phyloP scores from a whole-genome alignment of 2,797 vertebrate species.

The Dermochelys coriacea region DNA sequence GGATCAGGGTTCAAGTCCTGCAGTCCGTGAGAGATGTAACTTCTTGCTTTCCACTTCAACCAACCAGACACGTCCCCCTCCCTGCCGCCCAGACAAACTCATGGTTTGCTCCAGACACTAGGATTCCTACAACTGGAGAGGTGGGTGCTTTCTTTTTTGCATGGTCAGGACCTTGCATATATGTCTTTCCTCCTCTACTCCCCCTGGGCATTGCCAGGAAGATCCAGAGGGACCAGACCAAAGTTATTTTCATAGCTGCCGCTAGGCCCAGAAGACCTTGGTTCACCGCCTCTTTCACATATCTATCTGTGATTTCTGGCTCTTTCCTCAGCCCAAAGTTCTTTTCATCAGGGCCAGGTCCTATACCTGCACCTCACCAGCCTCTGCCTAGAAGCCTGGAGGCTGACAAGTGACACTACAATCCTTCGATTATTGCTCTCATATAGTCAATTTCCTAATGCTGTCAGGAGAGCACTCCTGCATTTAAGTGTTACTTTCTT shows the following conservation, averaged over 20 bases:
- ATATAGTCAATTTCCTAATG: slow-evolving; percentile 36
- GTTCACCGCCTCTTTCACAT: slow-evolving; percentile 10
- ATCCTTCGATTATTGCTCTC: slow-evolving; percentile 35
- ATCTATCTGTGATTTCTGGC: neutral
- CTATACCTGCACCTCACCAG: slow-evolving; percentile 20
- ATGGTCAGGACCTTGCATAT: neutral
- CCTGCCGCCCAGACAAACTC: too few species aligned
- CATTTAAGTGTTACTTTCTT: slow-evolving; percentile 27
- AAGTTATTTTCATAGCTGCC: neutral
- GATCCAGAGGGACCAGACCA: neutral
- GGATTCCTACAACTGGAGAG: neutral
- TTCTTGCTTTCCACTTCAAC: neutral
- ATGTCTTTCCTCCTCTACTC: neutral
- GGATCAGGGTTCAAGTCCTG: neutral
- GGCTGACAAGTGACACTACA: neutral
- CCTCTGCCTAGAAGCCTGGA: slow-evolving; percentile 17
- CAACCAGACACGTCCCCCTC: too few species aligned
- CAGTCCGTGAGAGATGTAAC: neutral
- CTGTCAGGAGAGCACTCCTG: slow-evolving; percentile 28
- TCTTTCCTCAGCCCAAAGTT: neutral
- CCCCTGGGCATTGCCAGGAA: neutral
- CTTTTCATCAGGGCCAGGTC: slow-evolving; percentile 33
- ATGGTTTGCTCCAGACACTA: neutral
- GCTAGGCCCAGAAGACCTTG: neutral
- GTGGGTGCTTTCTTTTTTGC: neutral